Base-by-base conservation (phyloP, 1,140 invertebrate species). In the Anastatus disparis region DNA sequence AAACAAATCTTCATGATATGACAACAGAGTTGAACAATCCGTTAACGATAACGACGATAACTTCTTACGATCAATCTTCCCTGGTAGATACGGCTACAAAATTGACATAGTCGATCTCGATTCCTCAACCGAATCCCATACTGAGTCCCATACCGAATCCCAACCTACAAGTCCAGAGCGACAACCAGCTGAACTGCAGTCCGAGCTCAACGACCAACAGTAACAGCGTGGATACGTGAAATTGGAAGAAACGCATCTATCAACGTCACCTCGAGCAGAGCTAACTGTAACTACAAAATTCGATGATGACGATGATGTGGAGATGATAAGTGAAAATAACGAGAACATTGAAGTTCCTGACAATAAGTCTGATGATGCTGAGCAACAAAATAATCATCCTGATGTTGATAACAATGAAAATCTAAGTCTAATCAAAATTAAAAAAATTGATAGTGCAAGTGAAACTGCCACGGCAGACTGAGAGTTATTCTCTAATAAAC, bases 231-330 rank as follows among this genome's bases (percentile, higher is more conserved):
- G 75, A 38, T 75, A 42, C 83, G 78, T 86, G 83, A 85, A 86
- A 86, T 83, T 86, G 85, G 85, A 86, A 85, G 85, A 86, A 85
- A 81, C 83, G 82, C 83, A 85, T 85, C 63, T 86, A 82, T 64
- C 85, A 85, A 81, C 84, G 83, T 81, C 85, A 85, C 55, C 75
- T 85, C 74, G 81, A 86, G 72, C 84, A 86, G 76, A 84, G 79
- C 72, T 85, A 83, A 74, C 71, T 2, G n/a, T 40, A 48, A 3
- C 46, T 15, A 8, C 17, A 12, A 68, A 70, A 24, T 52, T 48
- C 24, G 62, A 65, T 3, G 56, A 64, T 13, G 63, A 64, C 53
- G 50, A 73, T 9, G 70, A 75, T 4, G 61, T 65, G 31, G 74
- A 70, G n/a, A 48, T 69, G 17, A 53, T 71, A 15, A 44, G 44